Base-by-base conservation (phyloP, 2,888 invertebrate genomes). In the Ischnura elegans region DNA sequence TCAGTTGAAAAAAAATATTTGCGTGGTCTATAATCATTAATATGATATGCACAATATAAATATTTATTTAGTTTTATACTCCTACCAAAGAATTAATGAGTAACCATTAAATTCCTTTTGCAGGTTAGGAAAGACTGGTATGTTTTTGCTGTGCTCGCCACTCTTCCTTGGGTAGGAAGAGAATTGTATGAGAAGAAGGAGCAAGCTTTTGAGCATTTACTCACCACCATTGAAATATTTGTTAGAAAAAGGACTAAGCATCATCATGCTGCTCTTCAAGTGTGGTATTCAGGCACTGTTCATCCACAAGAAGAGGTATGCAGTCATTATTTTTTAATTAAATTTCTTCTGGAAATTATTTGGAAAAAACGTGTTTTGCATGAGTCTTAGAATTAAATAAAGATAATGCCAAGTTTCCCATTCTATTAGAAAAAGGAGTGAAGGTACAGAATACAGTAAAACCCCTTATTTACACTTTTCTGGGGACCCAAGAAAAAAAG, bases 131-230 rank as follows among this genome's bases (percentile, higher is more conserved):
- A 97, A 55, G 97, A 97, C 95, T 97, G 97, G 96, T 97, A 97
- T 95, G 96, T 97, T 36, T 97, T 96, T 95, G 98, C 99, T 5
- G 99, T 99, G 43, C 96, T 99, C 25, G 98, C 99, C 47, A 98
- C 99, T 0, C 96, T 99, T 84, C 99, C 99, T 0, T 99, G 99
- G 99, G 99, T 99, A 8, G 99, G 99, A 0, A 96, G 98, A 94
- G 99, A 99, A 96, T 96, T 99, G 55, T 99, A 98, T 96, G 99
- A 99, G 96, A 99, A 99, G 95, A 99, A 99, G 95, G 99, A 99
- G 96, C 98, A 98, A 94, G 98, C 99, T 93, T 96, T 99, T 94
- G 99, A 99, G 95, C 98, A 98, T 95, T 96, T 99, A 93, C 96
- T 99, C 95, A 97, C 98, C 16, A 98, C 98, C 21, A 98, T 99